Evolutionary conservation across 2,113 vertebrate species (phyloP), one percentile per base, ranked within the genome.

Genomic region (Callithrix jacchus): DNA sequence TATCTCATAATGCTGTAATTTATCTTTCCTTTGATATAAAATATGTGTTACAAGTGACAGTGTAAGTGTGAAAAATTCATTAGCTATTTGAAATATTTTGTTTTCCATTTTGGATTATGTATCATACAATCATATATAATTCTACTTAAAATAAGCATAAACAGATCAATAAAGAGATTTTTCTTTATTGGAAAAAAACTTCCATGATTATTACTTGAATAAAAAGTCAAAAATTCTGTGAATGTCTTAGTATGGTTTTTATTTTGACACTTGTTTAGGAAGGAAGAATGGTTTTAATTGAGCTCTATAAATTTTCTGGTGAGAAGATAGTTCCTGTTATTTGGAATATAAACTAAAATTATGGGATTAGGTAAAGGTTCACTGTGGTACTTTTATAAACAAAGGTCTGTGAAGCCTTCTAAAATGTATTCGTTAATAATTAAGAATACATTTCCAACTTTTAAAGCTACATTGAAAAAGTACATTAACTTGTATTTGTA

Each of bases 241-340:
- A 95, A 80, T 47, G 64, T 93, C 40, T 80, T 89, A 91, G 18
- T 91, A 12, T 42, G 13, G 40, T 47, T 92, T 76, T 89, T 52
- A 84, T 88, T 90, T 94, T 89, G 76, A 73, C 40, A 14, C 52
- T 47, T 95, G 4, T 94, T 85, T 92, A 82, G 42, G 6, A 58
- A 87, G n/a, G 37, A 91, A 97, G 54, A 92, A 73, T 92, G 25
- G 4, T 92, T 74, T 96, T 80, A 92, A 87, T 96, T 95, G 49
- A 79, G 52, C 25, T 96, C 25, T 85, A 0, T 76, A 71, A 35
- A 76, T 82, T 91, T 92, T 86, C 56, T 86, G 81, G 40, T 74
- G 56, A 87, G 45, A 83, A 64, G 23, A 58, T 49, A 61, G 30
- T 96, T 94, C 27, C 40, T 91, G 17, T 91, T 95, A 47, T 81